These are phyloP conservation scores for Drosophila nigromelanica DNA, from an alignment of 1,140 invertebrate species.

Conservation along the genomic window DNA sequence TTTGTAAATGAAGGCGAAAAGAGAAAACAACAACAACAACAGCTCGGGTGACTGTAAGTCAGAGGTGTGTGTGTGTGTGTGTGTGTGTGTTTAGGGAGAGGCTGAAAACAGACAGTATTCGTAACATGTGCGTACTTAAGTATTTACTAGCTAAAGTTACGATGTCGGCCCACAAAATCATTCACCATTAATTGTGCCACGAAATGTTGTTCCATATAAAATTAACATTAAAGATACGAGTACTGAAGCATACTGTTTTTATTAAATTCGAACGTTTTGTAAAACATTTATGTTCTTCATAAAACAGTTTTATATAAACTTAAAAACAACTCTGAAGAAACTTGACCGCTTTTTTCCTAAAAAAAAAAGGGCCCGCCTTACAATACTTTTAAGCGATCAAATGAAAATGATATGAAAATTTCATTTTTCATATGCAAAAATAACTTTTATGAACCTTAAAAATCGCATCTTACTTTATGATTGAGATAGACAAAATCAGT, in stretches of 20 bases:
- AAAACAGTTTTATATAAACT: too few relatives aligned
- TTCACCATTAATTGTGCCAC: conserved; percentile 21
- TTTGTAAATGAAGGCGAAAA: conserved; percentile 72
- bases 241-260: too few relatives aligned
- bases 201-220: conserved; percentile 9
- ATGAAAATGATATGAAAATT: too few relatives aligned
- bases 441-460: background rate
- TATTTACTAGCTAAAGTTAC: conserved; percentile 21
- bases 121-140: conserved; percentile 28
- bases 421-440: too few relatives aligned
- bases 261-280: too few relatives aligned
- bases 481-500: too few relatives aligned
- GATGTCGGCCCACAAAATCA: conserved; percentile 5
- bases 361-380: too few relatives aligned
- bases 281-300: too few relatives aligned
- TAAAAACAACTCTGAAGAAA: too few relatives aligned
- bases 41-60: background rate
- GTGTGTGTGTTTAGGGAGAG: background rate
- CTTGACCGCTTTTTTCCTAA: too few relatives aligned
- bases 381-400: too few relatives aligned
- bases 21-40: conserved; percentile 23
- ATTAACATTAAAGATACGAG: background rate
- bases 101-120: conserved; percentile 19
- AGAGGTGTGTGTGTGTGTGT: background rate
- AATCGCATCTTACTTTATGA: too few relatives aligned